A percentile compares a stretch with the other conserved stretches of the same genome.
Conservation (phyloP, 2,888 invertebrate genomes). For the Parnassius mnemosyne region DNA sequence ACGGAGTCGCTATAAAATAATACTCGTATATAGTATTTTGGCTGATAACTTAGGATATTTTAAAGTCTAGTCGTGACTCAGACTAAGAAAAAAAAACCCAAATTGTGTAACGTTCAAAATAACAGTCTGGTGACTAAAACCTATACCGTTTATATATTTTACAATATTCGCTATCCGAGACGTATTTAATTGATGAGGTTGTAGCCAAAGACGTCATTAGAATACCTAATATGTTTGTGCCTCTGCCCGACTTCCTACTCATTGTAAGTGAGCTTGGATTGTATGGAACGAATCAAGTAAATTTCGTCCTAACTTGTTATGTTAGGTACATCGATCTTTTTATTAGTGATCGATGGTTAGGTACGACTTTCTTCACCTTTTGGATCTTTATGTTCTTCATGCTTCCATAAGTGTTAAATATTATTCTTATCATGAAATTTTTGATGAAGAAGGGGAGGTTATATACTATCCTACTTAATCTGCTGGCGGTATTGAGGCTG, state of each 20-base stretch:
- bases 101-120: slow-evolving; percentile 40
- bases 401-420: too few relatives aligned
- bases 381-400: too few relatives aligned
- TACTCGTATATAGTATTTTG: slow-evolving; percentile 1
- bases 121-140: slow-evolving; percentile 42
- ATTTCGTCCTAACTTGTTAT: too few relatives aligned
- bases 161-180: slow-evolving; percentile 40
- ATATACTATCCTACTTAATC: too few relatives aligned
- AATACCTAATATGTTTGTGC: slow-evolving; percentile 36
- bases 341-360: too few relatives aligned
- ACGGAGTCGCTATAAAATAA: neutral
- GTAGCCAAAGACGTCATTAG: slow-evolving; percentile 40
- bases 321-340: too few relatives aligned
- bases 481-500: too few relatives aligned
- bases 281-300: slow-evolving; percentile 7
- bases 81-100: slow-evolving; percentile 38
- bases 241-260: slow-evolving; percentile 22
- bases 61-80: slow-evolving; percentile 17
- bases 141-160: slow-evolving; percentile 37
- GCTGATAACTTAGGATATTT: slow-evolving; percentile 19
- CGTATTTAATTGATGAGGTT: slow-evolving; percentile 50
- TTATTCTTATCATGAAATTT: too few relatives aligned
- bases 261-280: slow-evolving; percentile 13
- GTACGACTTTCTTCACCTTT: too few relatives aligned
- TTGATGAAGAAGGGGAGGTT: too few relatives aligned